These are phyloP conservation scores for Pachyrhynchus sulphureomaculatus DNA, from an alignment of 1,140 invertebrate genomes.

Conservation along the genomic window DNA sequence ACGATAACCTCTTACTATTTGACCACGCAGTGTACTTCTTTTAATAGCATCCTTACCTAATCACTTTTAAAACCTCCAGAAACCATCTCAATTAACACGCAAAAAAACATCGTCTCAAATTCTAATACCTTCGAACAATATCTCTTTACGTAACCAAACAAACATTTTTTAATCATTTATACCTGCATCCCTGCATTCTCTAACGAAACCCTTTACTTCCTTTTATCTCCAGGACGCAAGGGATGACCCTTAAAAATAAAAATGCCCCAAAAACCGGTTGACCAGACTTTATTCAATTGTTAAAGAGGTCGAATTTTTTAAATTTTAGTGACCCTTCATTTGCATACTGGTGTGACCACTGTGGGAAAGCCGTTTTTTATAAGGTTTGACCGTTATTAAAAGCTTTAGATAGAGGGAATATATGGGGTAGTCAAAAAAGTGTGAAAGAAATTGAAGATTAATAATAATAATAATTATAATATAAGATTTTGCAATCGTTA, in stretches of 20 bases:
- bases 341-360: slow-evolving; percentile 36
- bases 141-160: background rate
- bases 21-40: too few species aligned
- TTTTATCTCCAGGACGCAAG: background rate
- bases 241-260: slow-evolving; percentile 15
- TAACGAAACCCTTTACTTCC: background rate
- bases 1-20: too few species aligned
- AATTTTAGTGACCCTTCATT: slow-evolving; percentile 32
- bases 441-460: too few species aligned
- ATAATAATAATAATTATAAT: too few species aligned
- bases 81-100: too few species aligned
- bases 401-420: too few species aligned
- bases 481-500: too few species aligned
- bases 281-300: background rate
- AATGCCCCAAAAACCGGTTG: slow-evolving; percentile 12
- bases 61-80: too few species aligned
- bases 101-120: background rate
- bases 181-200: background rate
- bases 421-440: too few species aligned
- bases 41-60: too few species aligned
- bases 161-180: background rate
- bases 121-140: slow-evolving; percentile 9
- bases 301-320: slow-evolving; percentile 3
- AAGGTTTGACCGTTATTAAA: background rate
- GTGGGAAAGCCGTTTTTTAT: slow-evolving; percentile 26